Conservation (phyloP, 2,113 vertebrate species). For the Corynorhinus townsendii region DNA sequence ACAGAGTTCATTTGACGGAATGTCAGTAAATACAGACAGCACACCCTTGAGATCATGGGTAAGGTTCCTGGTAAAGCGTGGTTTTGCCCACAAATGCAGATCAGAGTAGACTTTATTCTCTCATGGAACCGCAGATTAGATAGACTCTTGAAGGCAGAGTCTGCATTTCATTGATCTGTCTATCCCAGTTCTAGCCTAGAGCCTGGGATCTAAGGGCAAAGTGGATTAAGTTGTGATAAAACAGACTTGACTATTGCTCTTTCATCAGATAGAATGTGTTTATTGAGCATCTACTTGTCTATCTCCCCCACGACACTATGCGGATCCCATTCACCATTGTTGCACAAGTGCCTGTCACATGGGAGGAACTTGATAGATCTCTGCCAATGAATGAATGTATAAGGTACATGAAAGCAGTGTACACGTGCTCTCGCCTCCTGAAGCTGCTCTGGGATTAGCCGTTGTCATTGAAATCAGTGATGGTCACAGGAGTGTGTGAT, state of each 20-base stretch:
- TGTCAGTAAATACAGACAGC: neutral
- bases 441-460: neutral
- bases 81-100: neutral
- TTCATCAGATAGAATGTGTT: neutral
- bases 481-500: neutral
- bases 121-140: neutral
- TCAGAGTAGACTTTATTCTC: neutral
- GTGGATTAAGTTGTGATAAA: neutral
- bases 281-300: neutral
- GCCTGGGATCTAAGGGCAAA: neutral
- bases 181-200: neutral
- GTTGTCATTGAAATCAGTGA: neutral
- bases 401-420: neutral
- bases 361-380: neutral
- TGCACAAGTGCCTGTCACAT: neutral
- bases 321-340: neutral
- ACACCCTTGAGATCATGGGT: neutral
- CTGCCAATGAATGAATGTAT: neutral
- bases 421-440: neutral
- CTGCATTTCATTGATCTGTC: neutral
- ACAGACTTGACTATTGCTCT: neutral
- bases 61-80: neutral
- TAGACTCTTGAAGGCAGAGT: neutral
- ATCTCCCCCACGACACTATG: neutral
- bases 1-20: neutral